phyloP scores from a whole-genome alignment of 2,797 vertebrate genomes.

The Adelosebastes latens region DNA sequence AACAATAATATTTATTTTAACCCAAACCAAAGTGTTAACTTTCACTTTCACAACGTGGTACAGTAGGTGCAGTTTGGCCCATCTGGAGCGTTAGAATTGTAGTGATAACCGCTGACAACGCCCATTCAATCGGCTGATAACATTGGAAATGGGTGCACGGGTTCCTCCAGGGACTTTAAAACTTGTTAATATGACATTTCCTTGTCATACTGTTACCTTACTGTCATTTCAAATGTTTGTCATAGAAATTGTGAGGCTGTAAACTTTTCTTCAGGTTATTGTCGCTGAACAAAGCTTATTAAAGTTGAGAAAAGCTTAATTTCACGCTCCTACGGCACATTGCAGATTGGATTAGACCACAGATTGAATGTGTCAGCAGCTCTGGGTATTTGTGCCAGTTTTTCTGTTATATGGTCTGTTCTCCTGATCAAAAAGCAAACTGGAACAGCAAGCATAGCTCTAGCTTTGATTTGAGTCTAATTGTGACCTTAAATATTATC shows the following conservation, averaged over 20 bases:
- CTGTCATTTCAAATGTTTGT: background rate
- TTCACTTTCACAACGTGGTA: too few relatives aligned
- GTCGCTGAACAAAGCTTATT: background rate
- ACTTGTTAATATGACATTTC: background rate
- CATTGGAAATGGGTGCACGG: too few relatives aligned
- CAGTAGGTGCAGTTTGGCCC: too few relatives aligned
- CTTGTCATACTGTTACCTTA: background rate
- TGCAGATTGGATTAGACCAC: conserved; percentile 3
- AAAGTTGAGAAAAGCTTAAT: conserved; percentile 29
- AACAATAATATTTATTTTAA: too few relatives aligned
- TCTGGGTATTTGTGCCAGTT: background rate
- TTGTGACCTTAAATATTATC: conserved; percentile 28
- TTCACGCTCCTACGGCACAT: conserved; percentile 30
- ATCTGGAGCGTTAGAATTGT: too few relatives aligned
- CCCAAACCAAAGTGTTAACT: too few relatives aligned
- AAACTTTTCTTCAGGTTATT: background rate
- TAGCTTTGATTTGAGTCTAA: conserved; percentile 14
- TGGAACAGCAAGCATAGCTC: background rate
- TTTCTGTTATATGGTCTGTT: background rate
- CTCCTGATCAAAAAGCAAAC: background rate
- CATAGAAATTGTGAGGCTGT: background rate
- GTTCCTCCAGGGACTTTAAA: background rate
- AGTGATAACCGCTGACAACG: too few relatives aligned
- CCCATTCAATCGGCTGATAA: too few relatives aligned
- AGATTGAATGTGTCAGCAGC: conserved; percentile 10